Base-by-base conservation (phyloP, 2,797 vertebrate genomes). In the Huso huso region DNA sequence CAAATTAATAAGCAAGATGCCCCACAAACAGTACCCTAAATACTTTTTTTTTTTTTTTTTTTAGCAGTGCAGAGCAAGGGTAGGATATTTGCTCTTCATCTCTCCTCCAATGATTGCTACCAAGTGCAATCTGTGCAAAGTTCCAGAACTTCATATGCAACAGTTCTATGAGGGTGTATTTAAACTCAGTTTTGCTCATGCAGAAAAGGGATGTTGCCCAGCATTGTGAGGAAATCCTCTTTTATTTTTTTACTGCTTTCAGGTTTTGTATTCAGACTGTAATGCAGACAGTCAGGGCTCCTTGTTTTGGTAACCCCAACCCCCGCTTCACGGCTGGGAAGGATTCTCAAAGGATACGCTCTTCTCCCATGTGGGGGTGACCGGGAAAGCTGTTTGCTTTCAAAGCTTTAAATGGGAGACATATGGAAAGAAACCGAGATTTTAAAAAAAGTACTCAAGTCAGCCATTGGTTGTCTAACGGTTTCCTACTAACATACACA, bases 351-450 rank as follows among this genome's bases (percentile, higher is more conserved):
- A 58, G 55, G 10, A 58, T 12, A 58, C 11, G 6, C 55, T 58
- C 55, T 58, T 12, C 11, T 11, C 13, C 23, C 13, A 18, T n/a
- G 10, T 62, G 61, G 61, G 18, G 23, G 10, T 62, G 61, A 62
- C 61, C 18, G 15, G 61, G 61, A 62, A 62, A 15, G 61, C 61
- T 48, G 61, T 48, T 62, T 62, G 61, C 23, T 37, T 62, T 62
- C 61, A 62, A 62, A 62, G 61, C 15, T 7, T 37, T 62, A 62
- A 62, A 62, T 62, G 48, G 61, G 61, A 62, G 18, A 62, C 61
- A 62, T 62, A 62, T 48, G 18, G 61, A 62, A 12, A 48, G 15
- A 62, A 62, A 62, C 48, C 8, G 55, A 58, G 55, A 58, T 37
- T 37, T 1, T 7, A 58, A 58, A 58, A 8, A n/a, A 10, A 58